These are phyloP conservation scores for Lasioglossum malachurum DNA, from an alignment of 2,888 invertebrate genomes.

Conservation along the genomic window DNA sequence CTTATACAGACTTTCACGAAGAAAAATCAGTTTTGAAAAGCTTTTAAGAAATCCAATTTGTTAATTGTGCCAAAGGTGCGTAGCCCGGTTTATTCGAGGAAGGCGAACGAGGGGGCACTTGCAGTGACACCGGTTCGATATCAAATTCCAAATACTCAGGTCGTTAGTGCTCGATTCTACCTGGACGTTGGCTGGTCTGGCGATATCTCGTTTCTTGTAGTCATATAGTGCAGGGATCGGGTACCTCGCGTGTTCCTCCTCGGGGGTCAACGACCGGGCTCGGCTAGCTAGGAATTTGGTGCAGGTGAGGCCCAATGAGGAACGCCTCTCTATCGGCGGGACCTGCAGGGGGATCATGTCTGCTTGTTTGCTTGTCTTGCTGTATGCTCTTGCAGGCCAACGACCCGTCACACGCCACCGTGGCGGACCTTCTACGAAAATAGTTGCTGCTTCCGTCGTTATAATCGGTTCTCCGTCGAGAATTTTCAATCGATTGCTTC, in stretches of 20 bases:
- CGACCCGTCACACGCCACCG: constrained; percentile 69
- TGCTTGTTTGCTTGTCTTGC: constrained; percentile 70
- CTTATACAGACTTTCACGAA: too few relatives aligned
- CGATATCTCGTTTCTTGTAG: constrained; percentile 61
- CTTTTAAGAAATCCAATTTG: not conserved
- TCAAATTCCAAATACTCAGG: constrained; percentile 20
- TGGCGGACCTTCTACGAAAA: constrained; percentile 55
- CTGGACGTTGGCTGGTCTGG: constrained; percentile 23
- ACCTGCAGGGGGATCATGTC: constrained; percentile 69
- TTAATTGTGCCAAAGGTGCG: not conserved
- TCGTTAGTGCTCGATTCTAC: constrained; percentile 20
- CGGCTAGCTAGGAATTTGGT: constrained; percentile 83
- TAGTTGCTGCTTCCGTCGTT: constrained; percentile 51
- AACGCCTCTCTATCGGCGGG: constrained; percentile 67
- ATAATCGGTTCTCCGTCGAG: constrained; percentile 31
- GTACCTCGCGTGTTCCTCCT: constrained; percentile 69
- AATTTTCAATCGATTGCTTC: not conserved
- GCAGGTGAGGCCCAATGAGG: constrained; percentile 82
- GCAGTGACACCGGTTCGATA: constrained; percentile 23
- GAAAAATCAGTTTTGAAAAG: too few relatives aligned
- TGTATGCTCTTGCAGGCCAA: constrained; percentile 74
- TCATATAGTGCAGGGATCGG: constrained; percentile 65
- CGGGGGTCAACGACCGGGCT: constrained; percentile 78
- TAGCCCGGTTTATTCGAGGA: not conserved
- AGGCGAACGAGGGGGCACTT: not conserved